Conservation (phyloP, 1,140 invertebrate genomes). For the Drosophila athabasca region DNA sequence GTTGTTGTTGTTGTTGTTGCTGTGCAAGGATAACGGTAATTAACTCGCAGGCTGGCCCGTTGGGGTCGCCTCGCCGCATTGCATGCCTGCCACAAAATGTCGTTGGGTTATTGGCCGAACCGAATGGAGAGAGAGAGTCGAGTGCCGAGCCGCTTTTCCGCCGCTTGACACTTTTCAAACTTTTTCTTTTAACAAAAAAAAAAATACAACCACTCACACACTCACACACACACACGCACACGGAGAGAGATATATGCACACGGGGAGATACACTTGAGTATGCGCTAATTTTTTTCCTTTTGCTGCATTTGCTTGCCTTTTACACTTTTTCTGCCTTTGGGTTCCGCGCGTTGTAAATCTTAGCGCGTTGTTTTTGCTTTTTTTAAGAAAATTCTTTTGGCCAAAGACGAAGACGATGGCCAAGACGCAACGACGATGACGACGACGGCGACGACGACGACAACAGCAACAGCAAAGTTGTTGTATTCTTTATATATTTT, state of each 20-base stretch:
- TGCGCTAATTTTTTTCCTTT: constrained; percentile 59
- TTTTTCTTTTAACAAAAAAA: constrained; percentile 41
- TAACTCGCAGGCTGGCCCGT: constrained; percentile 57
- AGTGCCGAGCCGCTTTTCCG: not conserved
- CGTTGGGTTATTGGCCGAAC: constrained; percentile 64
- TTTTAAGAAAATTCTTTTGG: constrained; percentile 50
- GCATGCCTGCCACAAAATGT: constrained; percentile 55
- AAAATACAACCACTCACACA: constrained; percentile 8
- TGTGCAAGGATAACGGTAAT: constrained; percentile 76
- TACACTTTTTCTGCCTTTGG: constrained; percentile 35
- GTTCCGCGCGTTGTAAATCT: constrained; percentile 36
- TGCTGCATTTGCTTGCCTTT: constrained; percentile 48
- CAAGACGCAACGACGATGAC: too few relatives aligned
- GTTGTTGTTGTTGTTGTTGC: constrained; percentile 23
- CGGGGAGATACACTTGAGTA: constrained; percentile 35
- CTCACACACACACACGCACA: constrained; percentile 14
- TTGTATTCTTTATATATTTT: constrained; percentile 16
- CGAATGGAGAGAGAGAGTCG: constrained; percentile 10
- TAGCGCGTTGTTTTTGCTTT: constrained; percentile 32
- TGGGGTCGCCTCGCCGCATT: constrained; percentile 65
- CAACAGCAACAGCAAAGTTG: constrained; percentile 21
- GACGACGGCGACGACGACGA: constrained; percentile 26
- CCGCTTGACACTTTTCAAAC: constrained; percentile 79
- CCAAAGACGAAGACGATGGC: constrained; percentile 15
- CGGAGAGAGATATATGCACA: constrained; percentile 12